Base-by-base conservation (phyloP, 1,140 invertebrate species). In the Dysdera silvatica region DNA sequence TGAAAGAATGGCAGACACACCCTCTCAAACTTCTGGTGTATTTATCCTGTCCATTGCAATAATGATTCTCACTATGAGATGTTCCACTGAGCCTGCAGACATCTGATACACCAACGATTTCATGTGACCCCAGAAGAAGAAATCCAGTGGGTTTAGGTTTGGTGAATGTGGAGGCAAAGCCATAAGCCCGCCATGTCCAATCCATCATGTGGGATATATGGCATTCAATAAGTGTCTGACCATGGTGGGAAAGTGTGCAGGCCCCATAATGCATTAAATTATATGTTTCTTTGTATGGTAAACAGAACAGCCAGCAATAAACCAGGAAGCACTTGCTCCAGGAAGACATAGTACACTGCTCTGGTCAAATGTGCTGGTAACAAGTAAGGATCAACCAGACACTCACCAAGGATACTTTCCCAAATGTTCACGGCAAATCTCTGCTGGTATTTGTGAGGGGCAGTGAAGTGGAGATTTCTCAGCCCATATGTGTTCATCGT, bases 81-180 rank as follows among this genome's bases (percentile, higher is more conserved):
- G 8, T 54, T 33, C 51, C 23, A 24, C 29, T 37, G n/a, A 54
- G 31, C 24, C 23, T 1, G 40, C 31, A 23, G 51, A 33, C 23
- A 18, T 7, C 33, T 23, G 29, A 35, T 68, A 68, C n/a, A 60
- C 66, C 0, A 32, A 31, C 33, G 45, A 62, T 49, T 70, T 68
- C 20, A 68, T 24, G 28, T 57, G 49, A 7, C 61, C 55, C 65
- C 55, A 70, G 2, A 70, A 35, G 37, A 61, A 69, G 28, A 60
- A 67, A 59, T 69, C 65, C 23, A 63, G 65, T 23, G 65, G 65
- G 26, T 51, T 66, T 12, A 70, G 26, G 52, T 70, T 51, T 14
- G 68, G 66, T 10, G 60, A 65, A 32, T 48, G 32, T 18, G 68
- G 60, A 28, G 65, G 66, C 61, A 65, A 69, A 26, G 33, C 29